Evolutionary conservation across 1,140 invertebrate genomes (phyloP), one percentile per base, ranked within the genome.

Genomic region (Triops cancriformis): DNA sequence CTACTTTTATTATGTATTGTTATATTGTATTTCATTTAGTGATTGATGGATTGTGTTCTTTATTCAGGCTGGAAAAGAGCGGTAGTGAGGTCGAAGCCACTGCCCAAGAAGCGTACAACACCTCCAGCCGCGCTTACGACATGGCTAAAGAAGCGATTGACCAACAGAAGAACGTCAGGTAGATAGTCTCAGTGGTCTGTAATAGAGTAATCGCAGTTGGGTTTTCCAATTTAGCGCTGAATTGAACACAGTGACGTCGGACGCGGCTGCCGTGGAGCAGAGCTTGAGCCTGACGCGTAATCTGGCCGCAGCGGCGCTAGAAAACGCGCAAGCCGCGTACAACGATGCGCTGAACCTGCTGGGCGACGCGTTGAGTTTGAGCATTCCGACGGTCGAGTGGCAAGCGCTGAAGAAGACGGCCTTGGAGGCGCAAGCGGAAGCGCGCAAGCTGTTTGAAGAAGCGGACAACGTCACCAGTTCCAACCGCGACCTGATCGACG

Each of bases 101-200:
- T 73, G 93, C 93, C 1, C 90, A 92, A 79, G 90, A 91, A 80
- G 94, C 95, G 0, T 88, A 91, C 73, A 94, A 95, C 81, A 93
- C 91, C 6, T 96, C 95, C 0, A 85, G 88, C 11, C 89, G 91
- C 81, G 95, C 95, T 0, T 91, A 93, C 77, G 88, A 91, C 80
- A 84, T 95, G 43, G 93, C 93, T 0, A 92, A 92, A 81, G 91
- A 93, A 80, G 90, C 93, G 1, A 89, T 94, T 27, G 89, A 89
- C 26, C 89, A 92, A 83, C 94, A 96, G 82, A 87, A 89, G n/a
- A 92, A 93, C 31, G 84, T 82, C 23, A 81, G 80, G 82, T 23
- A 82, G n/a, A n/a, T n/a, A n/a, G n/a, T n/a, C n/a, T n/a, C n/a
- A n/a, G n/a, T n/a, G n/a, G n/a, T n/a, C n/a, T n/a, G n/a, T n/a